Evolutionary conservation across 2,797 vertebrate species (phyloP), one percentile per base, ranked within the genome.

Genomic region (Champsocephalus esox): DNA sequence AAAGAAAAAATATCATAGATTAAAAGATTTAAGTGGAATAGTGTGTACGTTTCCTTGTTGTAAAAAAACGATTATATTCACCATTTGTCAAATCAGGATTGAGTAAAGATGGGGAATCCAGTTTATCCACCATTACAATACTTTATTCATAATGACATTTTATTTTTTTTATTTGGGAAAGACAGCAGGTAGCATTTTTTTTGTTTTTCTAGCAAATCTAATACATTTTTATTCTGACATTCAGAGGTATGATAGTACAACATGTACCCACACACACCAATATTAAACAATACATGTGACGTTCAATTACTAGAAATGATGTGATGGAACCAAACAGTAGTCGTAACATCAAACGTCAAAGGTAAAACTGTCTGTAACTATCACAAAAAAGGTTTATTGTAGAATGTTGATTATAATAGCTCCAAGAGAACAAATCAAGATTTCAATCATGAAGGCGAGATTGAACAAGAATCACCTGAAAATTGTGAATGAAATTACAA

Each of bases 191-290:
- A 51, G 1, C 1, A 16, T 38, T 32, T 10, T 43, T 3, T 62
- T 21, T 32, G 10, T 34, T 62, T 19, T 16, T 50, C 46, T 19
- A 16, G 14, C 44, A 46, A 62, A 17, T 32, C 28, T 46, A 5
- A 12, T 11, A 28, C 5, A 41, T 16, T 43, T 9, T 59, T 24
- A 24, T 24, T 24, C 19, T 38, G 43, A 75, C 32, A 57, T 28
- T 49, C 5, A 49, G 45, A 61, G 14, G 7, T 34, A n/a, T 50
- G 13, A 52, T 48, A 59, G 77, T 44, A 59, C 74, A 80, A 28
- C 63, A 55, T 66, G 77, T 77, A 73, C 66, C 28, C 52, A 50
- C 45, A 46, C 17, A 34, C 34, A 38, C 1, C 6, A 7, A 38
- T 38, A 38, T 38, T 38, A 38, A 38, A 38, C 34, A 38, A 38